Evolutionary conservation across 2,113 vertebrate genomes (phyloP).

Genomic region (Podarcis raffonei): DNA sequence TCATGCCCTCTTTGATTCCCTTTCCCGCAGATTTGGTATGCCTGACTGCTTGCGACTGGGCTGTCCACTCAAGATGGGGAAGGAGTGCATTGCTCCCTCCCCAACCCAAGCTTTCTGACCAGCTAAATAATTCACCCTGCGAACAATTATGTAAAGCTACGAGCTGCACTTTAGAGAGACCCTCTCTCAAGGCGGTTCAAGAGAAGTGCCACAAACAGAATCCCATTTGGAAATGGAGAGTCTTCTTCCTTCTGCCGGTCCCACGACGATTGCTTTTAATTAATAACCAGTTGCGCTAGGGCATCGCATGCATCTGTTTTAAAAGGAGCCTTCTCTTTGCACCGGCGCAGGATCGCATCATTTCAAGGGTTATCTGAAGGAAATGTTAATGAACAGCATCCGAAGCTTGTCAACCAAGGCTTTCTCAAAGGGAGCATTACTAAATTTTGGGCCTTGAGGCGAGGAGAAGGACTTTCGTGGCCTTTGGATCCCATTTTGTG

Average conservation of each 20-base stretch:
- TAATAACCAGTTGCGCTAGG: conserved; percentile 76
- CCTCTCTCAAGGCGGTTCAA: conserved; percentile 47
- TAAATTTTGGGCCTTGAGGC: conserved; percentile 74
- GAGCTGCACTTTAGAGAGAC: conserved; percentile 38
- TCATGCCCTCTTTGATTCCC: conserved; percentile 69
- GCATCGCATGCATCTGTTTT: conserved; percentile 17
- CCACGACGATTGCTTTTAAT: conserved; percentile 73
- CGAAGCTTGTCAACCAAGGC: conserved; percentile 74
- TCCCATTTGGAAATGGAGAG: conserved; percentile 57
- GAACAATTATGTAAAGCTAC: conserved; percentile 67
- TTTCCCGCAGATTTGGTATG: conserved; percentile 67
- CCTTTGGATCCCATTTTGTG: conserved; percentile 65
- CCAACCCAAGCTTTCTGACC: conserved; percentile 44
- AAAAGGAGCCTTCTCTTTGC: conserved; percentile 53
- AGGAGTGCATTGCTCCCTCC: conserved; percentile 28
- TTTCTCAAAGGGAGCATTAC: conserved; percentile 75
- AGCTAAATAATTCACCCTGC: conserved; percentile 78
- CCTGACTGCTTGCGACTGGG: conserved; percentile 53
- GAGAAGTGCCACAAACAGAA: conserved; percentile 57
- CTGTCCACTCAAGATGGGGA: conserved; percentile 59
- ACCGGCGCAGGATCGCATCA: conserved; percentile 63
- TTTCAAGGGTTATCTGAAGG: conserved; percentile 77
- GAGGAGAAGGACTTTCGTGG: conserved; percentile 68
- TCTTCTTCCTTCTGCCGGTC: conserved; percentile 13
- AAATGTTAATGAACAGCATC: conserved; percentile 76